phyloP scores from a whole-genome alignment of 2,888 invertebrate genomes.

The Papilio elwesi region DNA sequence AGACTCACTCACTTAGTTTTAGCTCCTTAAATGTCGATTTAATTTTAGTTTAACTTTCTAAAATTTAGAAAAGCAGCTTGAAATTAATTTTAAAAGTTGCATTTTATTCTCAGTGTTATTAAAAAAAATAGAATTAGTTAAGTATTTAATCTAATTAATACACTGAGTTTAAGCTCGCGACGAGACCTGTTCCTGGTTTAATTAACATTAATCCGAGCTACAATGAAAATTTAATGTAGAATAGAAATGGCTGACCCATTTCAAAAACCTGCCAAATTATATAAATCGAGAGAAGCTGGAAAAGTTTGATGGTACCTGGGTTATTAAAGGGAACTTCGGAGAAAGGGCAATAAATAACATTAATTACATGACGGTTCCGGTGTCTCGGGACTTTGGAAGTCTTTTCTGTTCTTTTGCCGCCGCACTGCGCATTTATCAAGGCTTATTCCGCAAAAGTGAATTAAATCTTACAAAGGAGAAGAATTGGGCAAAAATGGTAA shows the following conservation, averaged over 20 bases:
- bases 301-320: constrained; percentile 35
- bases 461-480: constrained; percentile 23
- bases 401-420: constrained; percentile 34
- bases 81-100: background rate
- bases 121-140: constrained; percentile 15
- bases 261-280: constrained; percentile 30
- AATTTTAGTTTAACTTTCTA: background rate
- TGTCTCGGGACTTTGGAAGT: constrained; percentile 29
- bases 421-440: constrained; percentile 38
- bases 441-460: constrained; percentile 33
- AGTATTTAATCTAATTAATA: constrained; percentile 28
- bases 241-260: constrained; percentile 32
- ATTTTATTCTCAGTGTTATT: background rate
- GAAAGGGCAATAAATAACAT: constrained; percentile 36
- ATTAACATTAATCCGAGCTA: constrained; percentile 29
- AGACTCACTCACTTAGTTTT: no score
- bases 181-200: constrained; percentile 30
- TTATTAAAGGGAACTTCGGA: constrained; percentile 30
- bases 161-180: constrained; percentile 3
- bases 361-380: constrained; percentile 37
- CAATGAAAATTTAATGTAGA: constrained; percentile 27
- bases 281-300: constrained; percentile 27
- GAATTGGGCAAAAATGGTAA: constrained; percentile 18
- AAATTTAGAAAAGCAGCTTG: background rate
- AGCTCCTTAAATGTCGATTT: no score